phyloP scores from a whole-genome alignment of 2,113 vertebrate species.

The Danionella cerebrum region DNA sequence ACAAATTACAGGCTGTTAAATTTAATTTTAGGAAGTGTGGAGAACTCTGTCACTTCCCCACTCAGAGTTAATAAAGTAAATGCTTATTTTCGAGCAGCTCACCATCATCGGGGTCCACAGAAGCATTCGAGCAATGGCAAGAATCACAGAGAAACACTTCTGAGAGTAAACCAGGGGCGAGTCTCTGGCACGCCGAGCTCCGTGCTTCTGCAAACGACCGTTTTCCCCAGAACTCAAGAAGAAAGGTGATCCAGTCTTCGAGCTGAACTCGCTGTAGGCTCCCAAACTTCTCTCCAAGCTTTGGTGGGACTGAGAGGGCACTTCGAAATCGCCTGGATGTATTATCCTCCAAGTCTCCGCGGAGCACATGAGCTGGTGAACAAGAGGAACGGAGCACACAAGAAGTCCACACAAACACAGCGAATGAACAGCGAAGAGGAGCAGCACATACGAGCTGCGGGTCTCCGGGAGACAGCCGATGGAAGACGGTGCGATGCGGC shows the following conservation, averaged over 20 bases:
- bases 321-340: conserved; percentile 52
- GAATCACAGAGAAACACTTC: conserved; percentile 87
- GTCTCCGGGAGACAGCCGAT: conserved; percentile 80
- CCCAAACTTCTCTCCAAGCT: conserved; percentile 60
- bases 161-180: conserved; percentile 73
- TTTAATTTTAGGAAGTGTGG: too few relatives aligned
- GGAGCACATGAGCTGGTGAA: conserved; percentile 80
- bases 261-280: conserved; percentile 52
- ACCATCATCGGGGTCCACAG: conserved; percentile 98
- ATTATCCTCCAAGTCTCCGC: conserved; percentile 66
- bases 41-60: too few relatives aligned
- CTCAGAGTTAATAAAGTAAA: too few relatives aligned
- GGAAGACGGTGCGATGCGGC: conserved; percentile 69
- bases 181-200: conserved; percentile 44
- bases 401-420: conserved; percentile 72
- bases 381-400: conserved; percentile 72
- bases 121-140: conserved; percentile 76
- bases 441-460: conserved; percentile 68
- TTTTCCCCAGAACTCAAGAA: conserved; percentile 40
- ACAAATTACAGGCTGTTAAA: too few relatives aligned
- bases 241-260: conserved; percentile 33
- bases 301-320: conserved; percentile 57
- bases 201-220: conserved; percentile 26
- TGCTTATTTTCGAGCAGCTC: too few relatives aligned
- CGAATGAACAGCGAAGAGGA: conserved; percentile 72